Percentiles rank a stretch among this genome's conserved stretches.
These are phyloP conservation scores for Trididemnum nubilum DNA, from an alignment of 23 tunicate genomes.

Conservation along the genomic window DNA sequence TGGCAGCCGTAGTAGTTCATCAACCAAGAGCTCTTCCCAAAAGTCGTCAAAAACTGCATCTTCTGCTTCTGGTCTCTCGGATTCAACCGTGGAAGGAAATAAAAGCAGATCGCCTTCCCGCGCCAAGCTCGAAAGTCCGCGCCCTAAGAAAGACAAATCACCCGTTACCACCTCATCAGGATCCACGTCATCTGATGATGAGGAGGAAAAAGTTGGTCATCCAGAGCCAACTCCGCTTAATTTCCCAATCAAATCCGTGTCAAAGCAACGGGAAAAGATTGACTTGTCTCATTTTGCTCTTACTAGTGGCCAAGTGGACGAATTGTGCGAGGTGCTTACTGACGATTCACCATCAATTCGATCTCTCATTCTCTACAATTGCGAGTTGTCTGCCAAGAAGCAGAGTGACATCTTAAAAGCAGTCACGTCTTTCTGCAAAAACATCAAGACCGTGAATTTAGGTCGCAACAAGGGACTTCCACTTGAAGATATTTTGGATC, in stretches of 20 bases:
- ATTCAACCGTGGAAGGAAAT: constrained; percentile 1
- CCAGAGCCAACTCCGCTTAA: neutral
- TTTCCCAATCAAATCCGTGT: constrained; percentile 12
- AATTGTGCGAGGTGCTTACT: constrained; percentile 25
- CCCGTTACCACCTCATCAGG: neutral
- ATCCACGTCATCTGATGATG: constrained; percentile 1
- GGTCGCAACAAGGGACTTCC: constrained; percentile 24
- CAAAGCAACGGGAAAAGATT: constrained; percentile 14
- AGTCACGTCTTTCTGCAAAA: constrained; percentile 7
- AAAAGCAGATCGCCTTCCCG: neutral
- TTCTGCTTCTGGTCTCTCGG: constrained; percentile 15
- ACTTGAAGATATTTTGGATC: constrained; percentile 23
- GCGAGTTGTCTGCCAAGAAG: constrained; percentile 11
- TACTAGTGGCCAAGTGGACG: constrained; percentile 35
- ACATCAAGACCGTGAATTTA: constrained; percentile 41
- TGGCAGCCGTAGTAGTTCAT: neutral
- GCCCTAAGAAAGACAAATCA: neutral
- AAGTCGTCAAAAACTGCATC: constrained; percentile 16
- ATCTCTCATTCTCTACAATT: constrained; percentile 35
- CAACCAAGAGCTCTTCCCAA: neutral
- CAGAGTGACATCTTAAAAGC: constrained; percentile 30
- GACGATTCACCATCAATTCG: constrained; percentile 31
- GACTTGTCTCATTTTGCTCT: constrained; percentile 28
- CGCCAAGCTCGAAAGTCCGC: neutral
- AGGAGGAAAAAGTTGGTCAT: constrained; percentile 6